Conservation (phyloP, 2,113 vertebrate species). For the Neogobius melanostomus region DNA sequence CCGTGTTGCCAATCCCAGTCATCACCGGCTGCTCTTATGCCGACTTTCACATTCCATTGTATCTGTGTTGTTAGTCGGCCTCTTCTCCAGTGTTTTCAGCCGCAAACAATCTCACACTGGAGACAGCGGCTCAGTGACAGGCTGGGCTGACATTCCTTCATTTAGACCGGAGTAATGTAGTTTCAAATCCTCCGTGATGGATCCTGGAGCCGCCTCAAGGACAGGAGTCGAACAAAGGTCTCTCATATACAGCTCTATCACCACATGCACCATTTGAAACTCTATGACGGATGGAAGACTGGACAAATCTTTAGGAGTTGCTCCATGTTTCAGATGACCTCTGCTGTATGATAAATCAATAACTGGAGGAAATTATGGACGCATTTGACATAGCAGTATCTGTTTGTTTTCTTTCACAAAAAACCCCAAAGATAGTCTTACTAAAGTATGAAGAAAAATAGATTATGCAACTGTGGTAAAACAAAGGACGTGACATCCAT, state of each 20-base stretch:
- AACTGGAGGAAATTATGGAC: too few species aligned
- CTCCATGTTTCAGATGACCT: not conserved
- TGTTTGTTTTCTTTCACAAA: too few species aligned
- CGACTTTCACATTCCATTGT: slow-evolving; percentile 30
- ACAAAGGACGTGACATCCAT: too few species aligned
- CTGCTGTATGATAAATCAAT: too few species aligned
- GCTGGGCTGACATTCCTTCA: slow-evolving; percentile 35
- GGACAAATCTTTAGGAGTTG: not conserved
- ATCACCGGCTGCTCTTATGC: slow-evolving; percentile 41
- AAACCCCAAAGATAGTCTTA: too few species aligned
- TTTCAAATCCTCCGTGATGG: slow-evolving; percentile 46
- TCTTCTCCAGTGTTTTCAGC: slow-evolving; percentile 22
- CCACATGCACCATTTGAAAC: not conserved
- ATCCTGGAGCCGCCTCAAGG: slow-evolving; percentile 12
- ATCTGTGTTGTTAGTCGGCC: slow-evolving; percentile 34
- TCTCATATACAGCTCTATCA: not conserved
- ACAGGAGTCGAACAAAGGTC: not conserved
- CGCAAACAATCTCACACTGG: slow-evolving; percentile 41
- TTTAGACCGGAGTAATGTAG: slow-evolving; percentile 36
- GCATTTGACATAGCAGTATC: too few species aligned
- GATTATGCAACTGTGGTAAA: too few species aligned
- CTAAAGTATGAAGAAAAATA: too few species aligned
- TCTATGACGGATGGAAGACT: not conserved
- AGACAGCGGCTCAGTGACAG: slow-evolving; percentile 34
- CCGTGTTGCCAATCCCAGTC: slow-evolving; percentile 53